These are phyloP conservation scores for Sus cebifrons DNA, from an alignment of 2,797 vertebrate genomes.

Conservation along the genomic window DNA sequence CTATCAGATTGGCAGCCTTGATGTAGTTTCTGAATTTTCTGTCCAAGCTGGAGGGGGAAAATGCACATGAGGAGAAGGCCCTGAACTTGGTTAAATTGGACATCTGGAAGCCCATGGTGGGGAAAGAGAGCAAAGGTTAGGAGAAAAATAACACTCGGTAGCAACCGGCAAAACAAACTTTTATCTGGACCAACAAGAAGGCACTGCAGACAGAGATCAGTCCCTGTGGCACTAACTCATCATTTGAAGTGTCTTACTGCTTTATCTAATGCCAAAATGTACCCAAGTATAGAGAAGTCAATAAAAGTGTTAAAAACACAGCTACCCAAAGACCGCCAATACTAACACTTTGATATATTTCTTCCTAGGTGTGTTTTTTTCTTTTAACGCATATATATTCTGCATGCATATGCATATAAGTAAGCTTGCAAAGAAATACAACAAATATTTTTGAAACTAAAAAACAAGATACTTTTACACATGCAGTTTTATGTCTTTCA, in stretches of 20 bases:
- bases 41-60: not conserved
- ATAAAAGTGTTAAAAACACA: not conserved
- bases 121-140: conserved; percentile 79
- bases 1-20: conserved; percentile 53
- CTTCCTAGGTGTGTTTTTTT: not conserved
- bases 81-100: conserved; percentile 50
- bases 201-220: not conserved
- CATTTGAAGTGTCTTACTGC: not conserved
- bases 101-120: conserved; percentile 70
- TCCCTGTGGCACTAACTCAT: not conserved
- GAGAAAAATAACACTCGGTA: conserved; percentile 66
- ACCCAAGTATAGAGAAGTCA: not conserved
- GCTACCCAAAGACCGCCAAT: not conserved
- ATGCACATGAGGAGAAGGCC: not conserved
- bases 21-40: conserved; percentile 16
- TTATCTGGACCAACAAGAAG: conserved; percentile 65
- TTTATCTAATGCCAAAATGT: not conserved
- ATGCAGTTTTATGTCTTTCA: not conserved
- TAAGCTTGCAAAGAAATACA: not conserved
- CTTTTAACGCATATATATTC: not conserved
- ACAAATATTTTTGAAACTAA: conserved; percentile 38
- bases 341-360: not conserved
- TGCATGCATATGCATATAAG: not conserved
- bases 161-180: conserved; percentile 82
- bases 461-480: conserved; percentile 4